phyloP scores from a whole-genome alignment of 2,888 invertebrate species.

The Chironomus riparius region DNA sequence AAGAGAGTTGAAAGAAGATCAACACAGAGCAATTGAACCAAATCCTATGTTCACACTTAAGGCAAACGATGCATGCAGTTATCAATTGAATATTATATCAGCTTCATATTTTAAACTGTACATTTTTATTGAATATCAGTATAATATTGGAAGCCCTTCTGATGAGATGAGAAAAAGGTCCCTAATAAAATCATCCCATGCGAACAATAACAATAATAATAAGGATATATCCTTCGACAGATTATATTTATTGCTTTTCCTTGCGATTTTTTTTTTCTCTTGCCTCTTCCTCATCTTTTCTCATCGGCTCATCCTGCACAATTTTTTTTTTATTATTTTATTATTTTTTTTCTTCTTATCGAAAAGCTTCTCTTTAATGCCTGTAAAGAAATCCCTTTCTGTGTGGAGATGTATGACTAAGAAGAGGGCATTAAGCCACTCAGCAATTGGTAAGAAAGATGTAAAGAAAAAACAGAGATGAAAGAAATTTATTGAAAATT shows the following conservation, averaged over 20 bases:
- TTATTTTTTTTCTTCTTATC: background rate
- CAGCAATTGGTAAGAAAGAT: no score
- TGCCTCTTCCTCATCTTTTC: background rate
- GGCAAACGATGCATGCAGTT: background rate
- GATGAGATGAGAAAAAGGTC: background rate
- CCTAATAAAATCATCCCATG: slow-evolving; percentile 26
- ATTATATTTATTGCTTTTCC: slow-evolving; percentile 24
- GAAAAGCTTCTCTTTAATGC: background rate
- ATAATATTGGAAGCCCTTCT: background rate
- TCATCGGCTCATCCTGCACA: slow-evolving; percentile 1
- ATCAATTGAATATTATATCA: slow-evolving; percentile 25
- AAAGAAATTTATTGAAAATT: slow-evolving; percentile 12
- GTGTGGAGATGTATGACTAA: background rate
- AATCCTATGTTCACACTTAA: slow-evolving; percentile 2
- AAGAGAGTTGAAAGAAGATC: no score
- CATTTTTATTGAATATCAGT: background rate
- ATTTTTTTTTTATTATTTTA: background rate
- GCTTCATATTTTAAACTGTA: background rate
- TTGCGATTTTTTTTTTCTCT: background rate
- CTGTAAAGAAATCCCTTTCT: background rate
- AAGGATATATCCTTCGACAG: slow-evolving; percentile 17
- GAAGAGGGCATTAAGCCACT: background rate
- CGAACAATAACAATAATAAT: slow-evolving; percentile 24
- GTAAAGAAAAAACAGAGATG: background rate
- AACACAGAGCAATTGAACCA: background rate